Evolutionary conservation across 2,113 vertebrate species (phyloP).

Genomic region (Monopterus albus): DNA sequence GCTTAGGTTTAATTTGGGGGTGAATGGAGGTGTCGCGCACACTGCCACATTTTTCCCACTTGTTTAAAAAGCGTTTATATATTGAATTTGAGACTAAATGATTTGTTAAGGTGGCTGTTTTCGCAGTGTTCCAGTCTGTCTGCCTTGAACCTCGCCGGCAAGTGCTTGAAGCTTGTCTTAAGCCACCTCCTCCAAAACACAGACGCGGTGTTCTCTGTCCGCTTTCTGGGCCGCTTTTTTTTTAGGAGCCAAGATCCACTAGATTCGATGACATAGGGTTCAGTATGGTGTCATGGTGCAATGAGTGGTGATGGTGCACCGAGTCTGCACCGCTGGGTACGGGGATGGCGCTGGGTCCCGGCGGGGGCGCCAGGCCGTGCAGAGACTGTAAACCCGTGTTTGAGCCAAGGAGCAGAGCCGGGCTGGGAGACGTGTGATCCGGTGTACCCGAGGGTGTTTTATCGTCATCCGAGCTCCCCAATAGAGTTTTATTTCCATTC

Average conservation of each 20-base stretch:
- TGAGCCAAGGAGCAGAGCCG: constrained; percentile 91
- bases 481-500: constrained; percentile 96
- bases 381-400: constrained; percentile 89
- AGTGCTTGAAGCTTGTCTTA: constrained; percentile 71
- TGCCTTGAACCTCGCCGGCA: constrained; percentile 71
- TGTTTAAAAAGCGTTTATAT: constrained; percentile 20
- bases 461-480: constrained; percentile 98
- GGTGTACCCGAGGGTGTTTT: constrained; percentile 97
- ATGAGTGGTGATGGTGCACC: constrained; percentile 94
- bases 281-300: constrained; percentile 99
- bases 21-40: neutral
- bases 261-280: constrained; percentile 99
- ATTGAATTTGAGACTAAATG: constrained; percentile 53
- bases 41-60: neutral
- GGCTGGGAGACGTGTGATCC: constrained; percentile 94
- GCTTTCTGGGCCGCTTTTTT: constrained; percentile 51
- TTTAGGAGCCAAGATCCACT: constrained; percentile 98
- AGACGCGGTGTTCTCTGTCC: constrained; percentile 31
- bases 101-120: constrained; percentile 53
- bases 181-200: constrained; percentile 26
- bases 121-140: constrained; percentile 63
- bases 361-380: constrained; percentile 93
- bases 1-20: constrained; percentile 9
- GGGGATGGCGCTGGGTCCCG: constrained; percentile 95
- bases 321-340: constrained; percentile 89